Percentiles rank a stretch among this genome's conserved stretches.
phyloP scores from a whole-genome alignment of 2,113 vertebrate genomes.

The Xenus cinereus region DNA sequence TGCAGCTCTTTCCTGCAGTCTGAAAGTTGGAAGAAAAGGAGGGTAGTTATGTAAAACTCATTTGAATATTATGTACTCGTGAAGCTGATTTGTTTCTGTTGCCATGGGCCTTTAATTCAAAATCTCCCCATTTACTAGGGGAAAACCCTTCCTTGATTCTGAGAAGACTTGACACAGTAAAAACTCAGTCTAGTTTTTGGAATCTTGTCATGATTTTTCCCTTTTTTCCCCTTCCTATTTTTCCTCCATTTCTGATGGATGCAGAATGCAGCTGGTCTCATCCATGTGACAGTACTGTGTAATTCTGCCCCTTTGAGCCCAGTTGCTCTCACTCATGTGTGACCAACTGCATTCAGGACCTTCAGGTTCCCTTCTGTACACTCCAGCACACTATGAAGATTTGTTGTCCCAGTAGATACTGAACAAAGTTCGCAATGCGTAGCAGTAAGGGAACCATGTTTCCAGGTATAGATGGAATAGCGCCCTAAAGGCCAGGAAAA shows the following conservation, averaged over 20 bases:
- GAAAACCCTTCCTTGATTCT: neutral
- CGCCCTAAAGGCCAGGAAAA: neutral
- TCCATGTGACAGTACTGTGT: neutral
- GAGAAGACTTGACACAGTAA: neutral
- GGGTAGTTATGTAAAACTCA: slow-evolving; percentile 53
- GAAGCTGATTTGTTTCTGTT: slow-evolving; percentile 36
- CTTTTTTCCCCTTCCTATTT: neutral
- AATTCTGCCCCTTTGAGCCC: neutral
- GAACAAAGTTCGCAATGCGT: neutral
- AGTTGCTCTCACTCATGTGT: neutral
- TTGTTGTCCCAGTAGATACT: neutral
- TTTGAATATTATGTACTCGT: slow-evolving; percentile 40
- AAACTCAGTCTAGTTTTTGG: neutral
- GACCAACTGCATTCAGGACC: slow-evolving; percentile 9
- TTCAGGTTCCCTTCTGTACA: neutral
- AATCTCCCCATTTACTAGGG: neutral
- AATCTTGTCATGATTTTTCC: neutral
- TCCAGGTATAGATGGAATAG: neutral
- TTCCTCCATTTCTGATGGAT: neutral
- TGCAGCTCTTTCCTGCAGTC: neutral
- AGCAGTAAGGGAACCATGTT: neutral
- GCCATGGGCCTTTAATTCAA: neutral
- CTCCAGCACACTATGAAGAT: neutral
- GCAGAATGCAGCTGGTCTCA: neutral
- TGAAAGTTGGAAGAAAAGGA: neutral